Evolutionary conservation across 2,113 vertebrate species (phyloP).

Genomic region (Gopherus evgoodei): DNA sequence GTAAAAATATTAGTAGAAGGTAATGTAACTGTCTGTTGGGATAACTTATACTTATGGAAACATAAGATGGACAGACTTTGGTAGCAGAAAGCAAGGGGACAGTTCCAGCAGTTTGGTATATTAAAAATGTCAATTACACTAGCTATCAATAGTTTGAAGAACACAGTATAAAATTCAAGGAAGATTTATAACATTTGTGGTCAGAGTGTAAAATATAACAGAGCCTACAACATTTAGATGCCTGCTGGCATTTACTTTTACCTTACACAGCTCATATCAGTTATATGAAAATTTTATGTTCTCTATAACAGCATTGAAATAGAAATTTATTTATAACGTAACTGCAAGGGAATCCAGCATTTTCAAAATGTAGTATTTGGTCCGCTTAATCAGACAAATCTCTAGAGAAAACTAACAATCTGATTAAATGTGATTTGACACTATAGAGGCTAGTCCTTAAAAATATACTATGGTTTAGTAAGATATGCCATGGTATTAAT

Average conservation of each 20-base stretch:
- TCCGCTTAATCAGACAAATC: constrained; percentile 57
- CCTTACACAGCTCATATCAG: constrained; percentile 91
- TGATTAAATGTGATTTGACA: not conserved
- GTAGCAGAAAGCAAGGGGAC: constrained; percentile 46
- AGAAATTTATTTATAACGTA: constrained; percentile 75
- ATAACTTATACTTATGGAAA: constrained; percentile 40
- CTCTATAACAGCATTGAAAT: constrained; percentile 72
- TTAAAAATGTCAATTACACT: constrained; percentile 75
- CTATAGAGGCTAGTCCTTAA: not conserved
- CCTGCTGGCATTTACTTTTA: constrained; percentile 90
- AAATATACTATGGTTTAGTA: not conserved
- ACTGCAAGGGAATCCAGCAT: constrained; percentile 57
- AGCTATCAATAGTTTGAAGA: constrained; percentile 79
- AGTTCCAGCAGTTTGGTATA: constrained; percentile 62
- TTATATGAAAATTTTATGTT: constrained; percentile 80
- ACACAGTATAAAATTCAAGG: constrained; percentile 72
- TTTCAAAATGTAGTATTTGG: constrained; percentile 59
- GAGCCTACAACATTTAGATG: constrained; percentile 90
- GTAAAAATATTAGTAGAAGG: constrained; percentile 17
- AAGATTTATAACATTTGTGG: constrained; percentile 86
- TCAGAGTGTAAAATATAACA: constrained; percentile 90
- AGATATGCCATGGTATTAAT: not conserved
- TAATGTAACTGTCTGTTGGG: constrained; percentile 6
- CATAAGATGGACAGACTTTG: constrained; percentile 44
- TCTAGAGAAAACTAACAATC: constrained; percentile 48